A percentile compares a stretch with the other conserved stretches of the same genome.
phyloP scores from a whole-genome alignment of 2,888 invertebrate genomes.

The Metellina segmentata region DNA sequence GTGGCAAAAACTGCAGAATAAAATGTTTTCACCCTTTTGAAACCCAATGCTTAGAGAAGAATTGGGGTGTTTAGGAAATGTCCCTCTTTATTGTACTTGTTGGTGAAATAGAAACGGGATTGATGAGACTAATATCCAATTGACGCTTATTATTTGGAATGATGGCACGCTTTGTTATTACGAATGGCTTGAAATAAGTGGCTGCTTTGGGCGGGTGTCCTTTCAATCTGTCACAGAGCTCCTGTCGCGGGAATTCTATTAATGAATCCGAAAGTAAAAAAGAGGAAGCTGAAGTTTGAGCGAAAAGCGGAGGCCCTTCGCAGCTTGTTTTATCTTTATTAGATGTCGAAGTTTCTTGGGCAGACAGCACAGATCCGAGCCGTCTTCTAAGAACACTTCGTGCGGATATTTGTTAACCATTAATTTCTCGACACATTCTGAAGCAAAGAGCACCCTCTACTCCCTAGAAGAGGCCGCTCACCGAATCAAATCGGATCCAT shows the following conservation, averaged over 20 bases:
- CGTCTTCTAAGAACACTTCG: slow-evolving; percentile 48
- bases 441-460: slow-evolving; percentile 37
- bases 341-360: slow-evolving; percentile 67
- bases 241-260: slow-evolving; percentile 58
- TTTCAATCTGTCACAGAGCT: slow-evolving; percentile 48
- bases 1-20: no score
- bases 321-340: slow-evolving; percentile 72
- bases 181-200: neutral
- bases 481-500: slow-evolving; percentile 71
- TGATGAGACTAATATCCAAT: neutral
- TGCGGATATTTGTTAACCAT: slow-evolving; percentile 65
- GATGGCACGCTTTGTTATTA: no score
- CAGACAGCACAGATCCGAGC: no score
- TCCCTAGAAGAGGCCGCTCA: slow-evolving; percentile 48
- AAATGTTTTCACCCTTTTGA: no score
- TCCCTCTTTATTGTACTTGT: no score
- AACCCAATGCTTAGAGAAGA: no score
- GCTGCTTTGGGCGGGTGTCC: slow-evolving; percentile 8
- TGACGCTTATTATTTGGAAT: neutral
- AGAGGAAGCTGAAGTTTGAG: slow-evolving; percentile 45
- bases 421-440: slow-evolving; percentile 65
- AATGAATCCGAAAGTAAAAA: slow-evolving; percentile 63
- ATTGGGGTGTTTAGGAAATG: no score
- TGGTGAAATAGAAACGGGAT: neutral
- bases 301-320: slow-evolving; percentile 25